Percentiles rank a stretch among this genome's conserved stretches.
These are phyloP conservation scores for Hirundo rustica DNA, from an alignment of 2,797 vertebrate species.

Conservation along the genomic window DNA sequence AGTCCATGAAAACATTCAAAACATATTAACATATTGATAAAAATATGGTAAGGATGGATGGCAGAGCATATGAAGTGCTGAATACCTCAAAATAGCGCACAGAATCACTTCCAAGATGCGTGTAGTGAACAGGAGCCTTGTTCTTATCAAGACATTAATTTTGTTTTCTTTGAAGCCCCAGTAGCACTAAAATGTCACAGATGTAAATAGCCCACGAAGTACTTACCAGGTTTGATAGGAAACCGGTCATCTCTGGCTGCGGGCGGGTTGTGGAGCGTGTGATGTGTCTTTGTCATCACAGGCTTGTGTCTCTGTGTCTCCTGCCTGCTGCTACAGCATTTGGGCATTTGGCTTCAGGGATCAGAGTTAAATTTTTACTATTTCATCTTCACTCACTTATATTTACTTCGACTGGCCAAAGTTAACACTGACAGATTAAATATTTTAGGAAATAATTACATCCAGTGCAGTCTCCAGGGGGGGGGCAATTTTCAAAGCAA, in stretches of 20 bases:
- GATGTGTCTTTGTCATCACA: slow-evolving; percentile 9
- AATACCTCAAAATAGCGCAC: background rate
- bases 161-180: background rate
- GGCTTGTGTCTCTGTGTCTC: background rate
- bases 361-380: slow-evolving; percentile 62
- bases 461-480: background rate
- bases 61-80: background rate
- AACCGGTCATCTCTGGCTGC: slow-evolving; percentile 7
- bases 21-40: background rate
- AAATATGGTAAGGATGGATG: background rate
- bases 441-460: slow-evolving; percentile 45
- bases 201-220: background rate
- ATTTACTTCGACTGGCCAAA: slow-evolving; percentile 1
- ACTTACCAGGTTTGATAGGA: slow-evolving; percentile 57
- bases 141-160: background rate
- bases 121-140: background rate
- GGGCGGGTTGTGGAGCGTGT: background rate
- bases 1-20: background rate
- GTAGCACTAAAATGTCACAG: background rate
- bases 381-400: background rate
- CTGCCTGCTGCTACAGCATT: background rate
- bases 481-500: background rate
- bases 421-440: slow-evolving; percentile 51
- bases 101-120: background rate
- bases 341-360: background rate